Conservation (phyloP, 2,888 invertebrate species). For the Drosophila pseudotakahashii region DNA sequence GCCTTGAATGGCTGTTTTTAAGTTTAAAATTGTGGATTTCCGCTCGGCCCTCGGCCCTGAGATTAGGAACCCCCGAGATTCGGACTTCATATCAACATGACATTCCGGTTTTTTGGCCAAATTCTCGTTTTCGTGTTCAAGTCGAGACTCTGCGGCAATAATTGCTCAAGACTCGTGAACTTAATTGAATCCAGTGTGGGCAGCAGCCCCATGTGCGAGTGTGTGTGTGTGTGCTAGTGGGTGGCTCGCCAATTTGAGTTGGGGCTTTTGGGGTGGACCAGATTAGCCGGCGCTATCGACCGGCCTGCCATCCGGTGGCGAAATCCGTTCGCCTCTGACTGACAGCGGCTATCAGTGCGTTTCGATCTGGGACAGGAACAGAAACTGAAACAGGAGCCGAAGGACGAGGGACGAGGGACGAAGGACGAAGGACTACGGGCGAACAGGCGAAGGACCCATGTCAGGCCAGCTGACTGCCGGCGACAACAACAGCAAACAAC, state of each 20-base stretch:
- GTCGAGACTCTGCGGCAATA: slow-evolving; percentile 38
- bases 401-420: too few relatives aligned
- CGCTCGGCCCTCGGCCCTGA: too few relatives aligned
- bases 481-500: slow-evolving; percentile 28
- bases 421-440: slow-evolving; percentile 16
- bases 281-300: slow-evolving; percentile 46
- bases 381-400: slow-evolving; percentile 6
- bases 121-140: background rate
- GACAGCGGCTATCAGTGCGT: slow-evolving; percentile 74
- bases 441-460: slow-evolving; percentile 60
- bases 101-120: slow-evolving; percentile 6
- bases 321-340: slow-evolving; percentile 61
- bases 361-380: slow-evolving; percentile 61
- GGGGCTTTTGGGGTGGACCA: slow-evolving; percentile 23
- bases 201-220: background rate
- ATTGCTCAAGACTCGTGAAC: slow-evolving; percentile 47
- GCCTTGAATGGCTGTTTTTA: background rate
- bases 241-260: slow-evolving; percentile 2
- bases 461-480: slow-evolving; percentile 64
- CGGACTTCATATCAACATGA: slow-evolving; percentile 6
- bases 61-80: too few relatives aligned
- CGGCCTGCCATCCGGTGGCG: slow-evolving; percentile 45
- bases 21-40: background rate
- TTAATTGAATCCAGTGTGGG: slow-evolving; percentile 43
- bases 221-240: background rate